These are phyloP conservation scores for Macaca nemestrina DNA, from an alignment of 2,113 vertebrate genomes.

Conservation along the genomic window DNA sequence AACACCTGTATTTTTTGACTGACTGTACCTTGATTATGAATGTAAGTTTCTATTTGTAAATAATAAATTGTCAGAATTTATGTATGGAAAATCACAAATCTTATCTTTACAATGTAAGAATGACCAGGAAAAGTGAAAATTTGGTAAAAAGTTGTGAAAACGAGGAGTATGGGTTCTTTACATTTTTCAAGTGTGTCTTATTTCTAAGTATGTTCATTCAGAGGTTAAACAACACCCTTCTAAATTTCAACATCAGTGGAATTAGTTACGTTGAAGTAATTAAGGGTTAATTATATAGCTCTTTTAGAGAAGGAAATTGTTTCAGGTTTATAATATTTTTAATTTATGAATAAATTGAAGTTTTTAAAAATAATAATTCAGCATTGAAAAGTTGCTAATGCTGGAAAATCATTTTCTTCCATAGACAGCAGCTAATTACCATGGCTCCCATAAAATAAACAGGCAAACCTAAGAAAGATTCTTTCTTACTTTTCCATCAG, in stretches of 20 bases:
- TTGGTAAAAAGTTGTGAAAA: neutral
- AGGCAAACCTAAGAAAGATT: slow-evolving; percentile 52
- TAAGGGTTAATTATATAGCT: slow-evolving; percentile 17
- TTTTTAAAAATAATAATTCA: slow-evolving; percentile 55
- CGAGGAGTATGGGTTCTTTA: neutral
- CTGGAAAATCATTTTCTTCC: neutral
- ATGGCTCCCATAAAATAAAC: slow-evolving; percentile 66
- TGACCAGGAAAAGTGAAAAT: neutral
- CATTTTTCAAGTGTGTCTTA: neutral
- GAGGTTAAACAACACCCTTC: neutral
- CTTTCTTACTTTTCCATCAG: slow-evolving; percentile 25
- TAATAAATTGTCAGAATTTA: neutral
- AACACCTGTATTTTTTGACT: neutral
- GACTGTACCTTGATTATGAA: neutral
- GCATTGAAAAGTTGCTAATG: slow-evolving; percentile 5
- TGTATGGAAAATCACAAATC: neutral
- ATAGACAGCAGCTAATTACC: slow-evolving; percentile 60
- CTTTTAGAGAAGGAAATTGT: neutral
- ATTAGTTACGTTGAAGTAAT: neutral
- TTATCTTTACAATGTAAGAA: neutral
- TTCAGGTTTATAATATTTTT: slow-evolving; percentile 6
- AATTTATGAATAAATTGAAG: slow-evolving; percentile 60
- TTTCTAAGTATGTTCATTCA: neutral
- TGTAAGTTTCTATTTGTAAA: neutral
- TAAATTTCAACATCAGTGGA: slow-evolving; percentile 31